phyloP scores from a whole-genome alignment of 2,797 vertebrate genomes.

The Epinephelus coioides region DNA sequence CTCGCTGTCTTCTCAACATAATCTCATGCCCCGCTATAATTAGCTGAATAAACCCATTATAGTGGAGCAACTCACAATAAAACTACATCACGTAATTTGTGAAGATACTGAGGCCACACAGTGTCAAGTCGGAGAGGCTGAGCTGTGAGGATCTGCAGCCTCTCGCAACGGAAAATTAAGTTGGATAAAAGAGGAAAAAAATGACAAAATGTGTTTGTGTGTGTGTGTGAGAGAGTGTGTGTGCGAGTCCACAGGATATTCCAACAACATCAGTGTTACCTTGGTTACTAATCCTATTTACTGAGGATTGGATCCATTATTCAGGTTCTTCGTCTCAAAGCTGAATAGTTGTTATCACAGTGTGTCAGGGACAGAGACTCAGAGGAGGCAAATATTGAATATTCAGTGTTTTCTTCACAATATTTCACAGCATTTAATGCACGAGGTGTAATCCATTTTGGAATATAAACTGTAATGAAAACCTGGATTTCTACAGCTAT shows the following conservation, averaged over 20 bases:
- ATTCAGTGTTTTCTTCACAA: constrained; percentile 59
- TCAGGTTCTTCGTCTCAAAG: constrained; percentile 78
- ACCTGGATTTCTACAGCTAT: constrained; percentile 30
- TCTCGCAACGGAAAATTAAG: constrained; percentile 43
- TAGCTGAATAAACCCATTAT: constrained; percentile 34
- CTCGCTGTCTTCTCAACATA: constrained; percentile 17
- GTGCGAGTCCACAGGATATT: constrained; percentile 30
- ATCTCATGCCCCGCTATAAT: constrained; percentile 35
- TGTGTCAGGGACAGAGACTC: constrained; percentile 77
- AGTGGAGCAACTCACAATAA: constrained; percentile 32
- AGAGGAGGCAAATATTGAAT: constrained; percentile 65
- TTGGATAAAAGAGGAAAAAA: constrained; percentile 9
- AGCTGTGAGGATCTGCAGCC: constrained; percentile 17
- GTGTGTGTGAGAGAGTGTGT: background rate
- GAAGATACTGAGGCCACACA: constrained; percentile 20
- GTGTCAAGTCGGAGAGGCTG: constrained; percentile 18
- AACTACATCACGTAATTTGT: constrained; percentile 41
- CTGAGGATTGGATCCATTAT: constrained; percentile 80
- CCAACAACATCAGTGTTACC: constrained; percentile 77
- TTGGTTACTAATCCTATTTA: constrained; percentile 86
- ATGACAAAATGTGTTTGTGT: constrained; percentile 48
- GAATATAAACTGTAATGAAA: constrained; percentile 50
- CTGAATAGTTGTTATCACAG: constrained; percentile 81
- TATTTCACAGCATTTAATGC: constrained; percentile 59
- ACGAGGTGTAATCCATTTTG: constrained; percentile 55